Evolutionary conservation across 1,140 invertebrate species (phyloP).

Genomic region (Psilanteris sp.): DNA sequence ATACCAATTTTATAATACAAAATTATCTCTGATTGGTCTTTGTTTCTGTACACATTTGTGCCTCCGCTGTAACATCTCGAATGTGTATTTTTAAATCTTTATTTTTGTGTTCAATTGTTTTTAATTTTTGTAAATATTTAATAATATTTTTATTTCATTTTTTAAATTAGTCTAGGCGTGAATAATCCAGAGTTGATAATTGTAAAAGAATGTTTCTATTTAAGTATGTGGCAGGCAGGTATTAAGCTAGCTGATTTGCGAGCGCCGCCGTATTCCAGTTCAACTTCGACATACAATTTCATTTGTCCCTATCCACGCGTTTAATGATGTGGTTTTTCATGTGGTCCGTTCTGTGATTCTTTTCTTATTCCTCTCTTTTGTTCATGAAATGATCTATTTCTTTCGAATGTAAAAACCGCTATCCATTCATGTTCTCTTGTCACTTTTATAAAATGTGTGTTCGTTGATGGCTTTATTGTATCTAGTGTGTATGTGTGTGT

Average conservation of each 20-base stretch:
- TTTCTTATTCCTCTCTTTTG: neutral
- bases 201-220: slow-evolving; percentile 71
- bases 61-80: slow-evolving; percentile 59
- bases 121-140: slow-evolving; percentile 6
- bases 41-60: slow-evolving; percentile 69
- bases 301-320: slow-evolving; percentile 2
- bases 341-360: neutral
- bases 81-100: slow-evolving; percentile 19
- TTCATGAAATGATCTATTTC: slow-evolving; percentile 1
- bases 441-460: slow-evolving; percentile 31
- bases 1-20: slow-evolving; percentile 72
- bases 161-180: slow-evolving; percentile 57
- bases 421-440: slow-evolving; percentile 1
- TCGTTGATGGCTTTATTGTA: slow-evolving; percentile 1
- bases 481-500: slow-evolving; percentile 1
- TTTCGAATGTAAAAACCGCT: slow-evolving; percentile 19
- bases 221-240: slow-evolving; percentile 76
- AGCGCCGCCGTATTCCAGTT: slow-evolving; percentile 38
- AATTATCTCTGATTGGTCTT: slow-evolving; percentile 66
- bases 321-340: neutral
- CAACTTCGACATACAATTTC: slow-evolving; percentile 22
- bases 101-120: slow-evolving; percentile 14
- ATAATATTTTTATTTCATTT: slow-evolving; percentile 24
- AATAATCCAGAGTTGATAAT: slow-evolving; percentile 63
- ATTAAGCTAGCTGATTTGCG: slow-evolving; percentile 76